Evolutionary conservation across 2,888 invertebrate genomes (phyloP).

Genomic region (Pristionchus arcanus): DNA sequence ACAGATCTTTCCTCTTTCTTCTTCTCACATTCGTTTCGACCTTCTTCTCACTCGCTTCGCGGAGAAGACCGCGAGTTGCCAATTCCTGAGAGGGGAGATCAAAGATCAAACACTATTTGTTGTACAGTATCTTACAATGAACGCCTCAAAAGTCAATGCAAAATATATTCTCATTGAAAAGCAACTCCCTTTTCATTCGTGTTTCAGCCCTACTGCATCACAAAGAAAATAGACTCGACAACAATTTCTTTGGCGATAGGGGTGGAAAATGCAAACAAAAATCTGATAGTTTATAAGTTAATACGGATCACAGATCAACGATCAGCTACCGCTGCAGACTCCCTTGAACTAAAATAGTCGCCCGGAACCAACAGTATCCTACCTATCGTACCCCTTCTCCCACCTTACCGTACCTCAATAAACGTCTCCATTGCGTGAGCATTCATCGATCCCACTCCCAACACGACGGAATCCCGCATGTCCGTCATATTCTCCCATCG

Average conservation of each 20-base stretch:
- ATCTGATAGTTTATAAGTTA: no score
- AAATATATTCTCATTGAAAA: no score
- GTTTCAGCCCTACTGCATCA: no score
- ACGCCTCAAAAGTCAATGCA: not conserved
- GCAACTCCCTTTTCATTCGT: no score
- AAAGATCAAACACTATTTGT: not conserved
- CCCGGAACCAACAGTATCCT: constrained; percentile 85
- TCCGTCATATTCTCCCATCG: constrained; percentile 92
- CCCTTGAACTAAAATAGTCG: no score
- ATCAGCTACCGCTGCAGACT: no score
- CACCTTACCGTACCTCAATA: constrained; percentile 86
- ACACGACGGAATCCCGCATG: constrained; percentile 93
- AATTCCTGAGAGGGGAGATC: constrained; percentile 22
- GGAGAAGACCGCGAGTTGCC: constrained; percentile 85
- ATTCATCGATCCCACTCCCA: constrained; percentile 91
- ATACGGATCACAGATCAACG: no score
- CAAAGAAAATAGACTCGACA: no score
- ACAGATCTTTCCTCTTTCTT: constrained; percentile 91
- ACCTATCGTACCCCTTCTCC: constrained; percentile 80
- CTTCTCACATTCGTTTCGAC: constrained; percentile 94
- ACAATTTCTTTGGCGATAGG: no score
- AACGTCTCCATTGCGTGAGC: constrained; percentile 96
- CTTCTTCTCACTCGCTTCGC: constrained; percentile 86
- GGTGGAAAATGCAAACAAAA: no score
- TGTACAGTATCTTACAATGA: not conserved